Base-by-base conservation (phyloP, 2,888 invertebrate genomes). In the Troglohyphantes excavatus region DNA sequence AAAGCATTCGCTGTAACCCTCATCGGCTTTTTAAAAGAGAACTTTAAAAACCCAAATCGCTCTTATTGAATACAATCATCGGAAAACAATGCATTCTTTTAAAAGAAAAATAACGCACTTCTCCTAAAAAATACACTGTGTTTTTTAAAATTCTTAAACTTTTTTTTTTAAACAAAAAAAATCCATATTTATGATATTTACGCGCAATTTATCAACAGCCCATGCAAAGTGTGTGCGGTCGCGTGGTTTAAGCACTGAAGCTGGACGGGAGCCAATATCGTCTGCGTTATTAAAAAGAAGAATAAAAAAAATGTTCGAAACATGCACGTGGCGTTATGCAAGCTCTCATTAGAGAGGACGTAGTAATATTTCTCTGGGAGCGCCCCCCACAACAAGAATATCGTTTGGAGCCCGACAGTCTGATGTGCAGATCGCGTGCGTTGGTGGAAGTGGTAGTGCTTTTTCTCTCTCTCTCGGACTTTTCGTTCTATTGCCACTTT, bases 241-340 rank as follows among this genome's bases (percentile, higher is more conserved):
- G 81, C 82, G 72, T 82, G 82, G 82, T 61, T 53, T 23, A 81
- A 21, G 27, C 61, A 27, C 53, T 17, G 19, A 72, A 39, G 5
- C 84, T 84, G 84, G 84, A 65, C 84, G 67, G 75, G 75, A 84
- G 84, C 84, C 84, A 84, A 84, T 84, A 84, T 84, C 84, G 65
- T 73, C 39, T 26, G 43, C 59, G 75, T 84, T 84, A 76, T 67
- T 76, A 84, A 65, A 84, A 65, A 67, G 13, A 75, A 75, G 6
- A 53, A 53, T 6, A 65, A 78, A 78, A 76, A 78, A 43, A 76
- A 61, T 13, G 39, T 39, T 26, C 39, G 39, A 78, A 78, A 39
- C 27, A 46, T 53, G 78, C 78, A 78, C 84, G 75, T 84, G 75
- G 67, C 53, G 33, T 84, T 84, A 84, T 84, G 84, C 84, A 75